Conservation (phyloP, 2,113 vertebrate genomes). For the Asarcornis scutulata region DNA sequence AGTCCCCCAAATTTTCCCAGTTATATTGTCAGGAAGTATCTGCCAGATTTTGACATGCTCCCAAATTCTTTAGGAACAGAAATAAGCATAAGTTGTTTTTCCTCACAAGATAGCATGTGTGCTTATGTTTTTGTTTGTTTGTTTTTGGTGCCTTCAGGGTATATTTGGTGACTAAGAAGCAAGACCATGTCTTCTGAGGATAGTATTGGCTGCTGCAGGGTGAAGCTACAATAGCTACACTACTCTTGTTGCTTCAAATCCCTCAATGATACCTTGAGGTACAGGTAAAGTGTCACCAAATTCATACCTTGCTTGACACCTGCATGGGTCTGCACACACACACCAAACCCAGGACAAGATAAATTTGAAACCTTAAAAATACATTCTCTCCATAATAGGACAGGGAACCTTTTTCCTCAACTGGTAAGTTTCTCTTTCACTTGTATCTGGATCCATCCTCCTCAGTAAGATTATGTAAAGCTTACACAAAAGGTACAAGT, state of each 20-base stretch:
- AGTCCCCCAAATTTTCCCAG: background rate
- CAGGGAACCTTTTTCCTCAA: background rate
- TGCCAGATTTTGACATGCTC: background rate
- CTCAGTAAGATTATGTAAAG: background rate
- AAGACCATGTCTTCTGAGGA: background rate
- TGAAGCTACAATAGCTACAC: background rate
- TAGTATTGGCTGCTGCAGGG: background rate
- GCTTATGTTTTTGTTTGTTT: background rate
- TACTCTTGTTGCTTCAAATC: background rate
- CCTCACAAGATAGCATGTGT: background rate
- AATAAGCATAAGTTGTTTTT: background rate
- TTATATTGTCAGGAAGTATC: background rate
- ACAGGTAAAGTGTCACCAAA: background rate
- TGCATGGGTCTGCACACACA: accelerated
- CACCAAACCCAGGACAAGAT: background rate
- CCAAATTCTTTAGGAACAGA: background rate
- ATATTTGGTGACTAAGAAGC: background rate
- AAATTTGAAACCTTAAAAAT: background rate
- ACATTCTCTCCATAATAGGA: background rate
- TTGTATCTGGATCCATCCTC: background rate
- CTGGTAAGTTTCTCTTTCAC: background rate
- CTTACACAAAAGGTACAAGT: background rate
- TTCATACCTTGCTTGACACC: background rate
- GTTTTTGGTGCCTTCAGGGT: background rate
- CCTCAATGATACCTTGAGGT: background rate